Conservation (phyloP, 1,140 invertebrate species). For the Halyomorpha halys region DNA sequence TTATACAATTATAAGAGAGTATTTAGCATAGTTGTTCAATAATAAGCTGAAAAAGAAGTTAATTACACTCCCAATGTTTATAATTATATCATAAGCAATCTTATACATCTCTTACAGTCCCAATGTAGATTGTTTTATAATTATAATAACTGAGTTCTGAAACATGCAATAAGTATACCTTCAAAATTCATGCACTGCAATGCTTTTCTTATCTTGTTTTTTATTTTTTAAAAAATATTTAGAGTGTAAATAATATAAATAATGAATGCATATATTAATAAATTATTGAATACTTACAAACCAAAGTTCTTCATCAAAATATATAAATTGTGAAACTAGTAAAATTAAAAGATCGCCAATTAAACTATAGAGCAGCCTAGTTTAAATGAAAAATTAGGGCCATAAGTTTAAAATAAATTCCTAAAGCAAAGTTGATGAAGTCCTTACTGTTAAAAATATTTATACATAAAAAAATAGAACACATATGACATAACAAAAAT, state of each 20-base stretch:
- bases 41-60: no score
- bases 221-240: not conserved
- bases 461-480: no score
- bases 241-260: slow-evolving; percentile 18
- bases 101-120: no score
- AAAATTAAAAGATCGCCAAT: not conserved
- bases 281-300: slow-evolving; percentile 8
- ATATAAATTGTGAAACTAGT: slow-evolving; percentile 2
- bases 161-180: not conserved
- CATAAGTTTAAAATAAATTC: not conserved
- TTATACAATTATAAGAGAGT: no score
- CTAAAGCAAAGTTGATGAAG: no score
- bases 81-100: no score
- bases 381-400: slow-evolving; percentile 12
- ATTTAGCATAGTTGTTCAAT: no score
- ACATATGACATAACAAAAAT: no score
- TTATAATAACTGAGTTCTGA: no score
- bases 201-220: slow-evolving; percentile 1
- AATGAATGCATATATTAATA: slow-evolving; percentile 15
- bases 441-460: no score
- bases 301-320: slow-evolving; percentile 8
- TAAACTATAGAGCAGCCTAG: not conserved
- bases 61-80: no score
- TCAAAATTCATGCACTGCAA: slow-evolving; percentile 8
- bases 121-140: no score